These are phyloP conservation scores for Masnerella sp. DNA, from an alignment of 2,888 invertebrate genomes.

Conservation along the genomic window DNA sequence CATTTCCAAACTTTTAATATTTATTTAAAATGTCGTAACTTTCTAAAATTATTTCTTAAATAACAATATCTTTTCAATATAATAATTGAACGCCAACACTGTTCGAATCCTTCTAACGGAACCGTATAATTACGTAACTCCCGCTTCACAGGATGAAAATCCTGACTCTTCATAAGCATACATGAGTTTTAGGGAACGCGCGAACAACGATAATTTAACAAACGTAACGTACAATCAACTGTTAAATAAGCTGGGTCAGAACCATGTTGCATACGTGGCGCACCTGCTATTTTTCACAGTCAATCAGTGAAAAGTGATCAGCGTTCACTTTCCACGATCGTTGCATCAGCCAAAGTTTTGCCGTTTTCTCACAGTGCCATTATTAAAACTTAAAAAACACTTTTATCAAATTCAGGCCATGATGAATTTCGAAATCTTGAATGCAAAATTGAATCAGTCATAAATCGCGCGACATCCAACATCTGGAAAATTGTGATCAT, in stretches of 20 bases:
- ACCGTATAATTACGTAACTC: neutral
- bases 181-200: neutral
- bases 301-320: conserved; percentile 54
- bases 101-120: too few species aligned
- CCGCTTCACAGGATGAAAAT: neutral
- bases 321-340: conserved; percentile 49
- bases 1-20: too few species aligned
- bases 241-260: conserved; percentile 35
- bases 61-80: too few species aligned
- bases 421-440: conserved; percentile 33
- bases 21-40: too few species aligned
- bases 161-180: neutral
- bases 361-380: conserved; percentile 47
- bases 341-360: conserved; percentile 48
- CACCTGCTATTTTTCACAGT: conserved; percentile 53
- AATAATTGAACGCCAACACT: too few species aligned
- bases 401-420: conserved; percentile 26
- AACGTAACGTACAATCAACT: conserved; percentile 18
- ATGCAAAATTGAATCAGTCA: conserved; percentile 36
- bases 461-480: too few species aligned
- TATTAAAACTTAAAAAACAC: conserved; percentile 42
- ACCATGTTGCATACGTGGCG: conserved; percentile 39
- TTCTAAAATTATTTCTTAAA: too few species aligned
- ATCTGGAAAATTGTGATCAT: too few species aligned
- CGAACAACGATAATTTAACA: conserved; percentile 9